Evolutionary conservation across 2,113 vertebrate genomes (phyloP).

Genomic region (Melanocharis versteri): DNA sequence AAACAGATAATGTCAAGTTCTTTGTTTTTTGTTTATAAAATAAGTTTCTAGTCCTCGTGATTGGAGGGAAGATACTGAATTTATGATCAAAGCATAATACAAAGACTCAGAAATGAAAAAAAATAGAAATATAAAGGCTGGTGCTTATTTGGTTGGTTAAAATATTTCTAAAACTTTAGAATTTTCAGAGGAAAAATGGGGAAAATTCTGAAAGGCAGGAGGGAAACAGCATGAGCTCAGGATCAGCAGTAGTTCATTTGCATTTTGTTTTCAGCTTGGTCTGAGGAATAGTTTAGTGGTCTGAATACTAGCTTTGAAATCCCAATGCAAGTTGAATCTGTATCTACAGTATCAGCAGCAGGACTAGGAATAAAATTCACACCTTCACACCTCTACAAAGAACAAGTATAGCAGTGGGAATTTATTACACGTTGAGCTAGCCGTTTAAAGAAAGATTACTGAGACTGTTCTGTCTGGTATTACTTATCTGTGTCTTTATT

Average conservation of each 20-base stretch:
- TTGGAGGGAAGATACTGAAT: slow-evolving; percentile 23
- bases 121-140: slow-evolving; percentile 13
- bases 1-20: slow-evolving; percentile 25
- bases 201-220: not conserved
- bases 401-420: not conserved
- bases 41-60: not conserved
- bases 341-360: slow-evolving; percentile 15
- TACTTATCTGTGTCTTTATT: slow-evolving; percentile 1
- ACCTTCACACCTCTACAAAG: not conserved
- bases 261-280: slow-evolving; percentile 36
- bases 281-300: not conserved
- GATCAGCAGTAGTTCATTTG: slow-evolving; percentile 1
- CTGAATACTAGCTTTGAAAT: slow-evolving; percentile 34
- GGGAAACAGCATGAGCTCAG: not conserved
- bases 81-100: slow-evolving; percentile 34
- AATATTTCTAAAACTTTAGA: not conserved
- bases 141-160: not conserved
- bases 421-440: not conserved
- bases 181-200: not conserved
- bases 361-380: not conserved
- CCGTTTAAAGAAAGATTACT: slow-evolving; percentile 16
- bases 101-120: slow-evolving; percentile 29
- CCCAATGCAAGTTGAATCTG: not conserved
- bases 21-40: slow-evolving; percentile 4
- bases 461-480: not conserved